Base-by-base conservation (phyloP, 2,888 invertebrate species). In the Cephus pygmeus region DNA sequence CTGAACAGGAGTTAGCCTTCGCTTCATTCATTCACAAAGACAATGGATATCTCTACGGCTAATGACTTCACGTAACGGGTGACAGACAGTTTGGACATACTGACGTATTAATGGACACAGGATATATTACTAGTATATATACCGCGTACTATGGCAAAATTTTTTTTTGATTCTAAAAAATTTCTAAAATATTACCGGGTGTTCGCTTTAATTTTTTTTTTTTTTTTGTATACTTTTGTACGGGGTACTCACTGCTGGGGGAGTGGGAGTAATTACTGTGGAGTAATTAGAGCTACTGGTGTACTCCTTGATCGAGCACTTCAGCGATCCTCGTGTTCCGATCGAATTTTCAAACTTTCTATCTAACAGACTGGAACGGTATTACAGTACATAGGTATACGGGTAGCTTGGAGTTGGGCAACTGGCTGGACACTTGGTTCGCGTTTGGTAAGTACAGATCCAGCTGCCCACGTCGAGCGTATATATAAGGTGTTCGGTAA, bases 401-500 rank as follows among this genome's bases (percentile, higher is more conserved):
- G 56, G 56, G 9, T 23, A 56, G 15, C 56, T 56, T 9, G 56
- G 23, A 56, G 56, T 56, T 56, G 56, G 56, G 56, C 56, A 56
- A 56, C 15, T 56, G 56, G 15, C 40, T 15, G 6, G 40, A 56
- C 23, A 9, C 23, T 56, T 56, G 15, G 23, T 9, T 56, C 56
- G 23, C 56, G 56, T 56, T 56, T 56, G 15, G 9, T 56, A 23
- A 23, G 56, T 56, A 56, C 56, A 23, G 56, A 56, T 23, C 2
- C 9, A 56, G 23, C 56, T 23, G 56, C 56, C 56, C 56, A 56
- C 56, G 23, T 56, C 1, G 6, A 23, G 56, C 56, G 2, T 15
- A 23, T 56, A 23, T 56, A 56, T 56, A 40, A 40, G 56, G 56
- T 56, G 56, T 56, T 56, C 56, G 23, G 56, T 87, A 87, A 87